These are phyloP conservation scores for Xenus cinereus DNA, from an alignment of 2,113 vertebrate species.

Conservation along the genomic window DNA sequence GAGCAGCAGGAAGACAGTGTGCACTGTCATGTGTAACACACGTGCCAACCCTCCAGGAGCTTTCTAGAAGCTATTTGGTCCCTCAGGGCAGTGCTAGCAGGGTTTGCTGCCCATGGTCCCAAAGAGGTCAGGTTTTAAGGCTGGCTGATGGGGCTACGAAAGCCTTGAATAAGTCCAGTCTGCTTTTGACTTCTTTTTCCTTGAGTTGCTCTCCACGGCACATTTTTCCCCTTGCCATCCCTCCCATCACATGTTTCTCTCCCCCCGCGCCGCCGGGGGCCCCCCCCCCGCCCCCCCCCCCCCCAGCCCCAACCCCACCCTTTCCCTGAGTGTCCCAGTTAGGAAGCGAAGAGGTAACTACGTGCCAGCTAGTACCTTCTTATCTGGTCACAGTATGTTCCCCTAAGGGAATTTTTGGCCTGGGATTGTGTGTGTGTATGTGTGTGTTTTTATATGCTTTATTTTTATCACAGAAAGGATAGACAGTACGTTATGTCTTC, in stretches of 20 bases:
- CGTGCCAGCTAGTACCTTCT: conserved; percentile 63
- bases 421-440: conserved; percentile 23
- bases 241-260: neutral
- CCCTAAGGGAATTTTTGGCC: conserved; percentile 66
- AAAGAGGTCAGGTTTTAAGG: neutral
- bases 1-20: neutral
- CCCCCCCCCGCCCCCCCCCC: neutral
- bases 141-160: neutral
- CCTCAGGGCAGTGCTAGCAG: neutral
- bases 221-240: neutral
- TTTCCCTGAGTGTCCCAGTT: conserved; percentile 17
- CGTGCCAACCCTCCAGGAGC: neutral
- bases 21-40: accelerated
- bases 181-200: neutral
- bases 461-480: conserved; percentile 67
- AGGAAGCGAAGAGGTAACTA: conserved; percentile 52
- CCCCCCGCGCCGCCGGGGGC: neutral
- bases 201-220: neutral
- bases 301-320: neutral
- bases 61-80: neutral
- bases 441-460: conserved; percentile 64
- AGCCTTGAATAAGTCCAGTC: neutral
- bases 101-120: neutral
- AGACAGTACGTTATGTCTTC: conserved; percentile 71
- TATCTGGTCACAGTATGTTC: conserved; percentile 73